phyloP scores from a whole-genome alignment of 2,888 invertebrate species.

The Orthosia cruda region DNA sequence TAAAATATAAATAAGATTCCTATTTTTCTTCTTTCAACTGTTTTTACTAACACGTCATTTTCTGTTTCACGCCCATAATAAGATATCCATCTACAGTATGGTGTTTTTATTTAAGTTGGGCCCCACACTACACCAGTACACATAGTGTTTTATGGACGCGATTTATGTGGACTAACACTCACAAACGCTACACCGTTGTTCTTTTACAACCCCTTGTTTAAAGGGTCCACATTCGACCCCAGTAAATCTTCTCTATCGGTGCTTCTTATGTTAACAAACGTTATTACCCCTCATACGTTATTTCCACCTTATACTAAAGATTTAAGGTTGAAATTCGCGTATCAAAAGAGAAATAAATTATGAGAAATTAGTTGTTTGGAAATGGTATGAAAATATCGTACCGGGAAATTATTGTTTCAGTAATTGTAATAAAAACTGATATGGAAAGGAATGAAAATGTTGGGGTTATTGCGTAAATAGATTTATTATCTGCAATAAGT shows the following conservation, averaged over 20 bases:
- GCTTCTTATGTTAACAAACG: conserved; percentile 76
- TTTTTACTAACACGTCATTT: background rate
- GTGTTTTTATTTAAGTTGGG: conserved; percentile 44
- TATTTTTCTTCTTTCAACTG: background rate
- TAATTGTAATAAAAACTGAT: conserved; percentile 49
- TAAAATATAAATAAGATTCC: background rate
- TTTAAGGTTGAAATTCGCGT: conserved; percentile 56
- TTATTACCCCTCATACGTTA: conserved; percentile 63
- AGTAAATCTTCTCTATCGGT: conserved; percentile 80
- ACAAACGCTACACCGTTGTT: conserved; percentile 58
- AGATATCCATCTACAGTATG: conserved; percentile 14
- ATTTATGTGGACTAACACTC: conserved; percentile 60
- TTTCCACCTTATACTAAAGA: conserved; percentile 55
- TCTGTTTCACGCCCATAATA: conserved; percentile 10
- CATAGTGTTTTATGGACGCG: conserved; percentile 62
- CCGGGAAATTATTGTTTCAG: conserved; percentile 48
- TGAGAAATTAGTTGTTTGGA: conserved; percentile 63
- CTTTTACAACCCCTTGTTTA: conserved; percentile 76
- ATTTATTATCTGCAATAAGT: conserved; percentile 23
- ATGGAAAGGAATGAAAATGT: conserved; percentile 39
- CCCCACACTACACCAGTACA: conserved; percentile 32
- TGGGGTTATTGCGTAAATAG: conserved; percentile 22
- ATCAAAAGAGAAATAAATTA: conserved; percentile 57
- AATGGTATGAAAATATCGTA: conserved; percentile 62
- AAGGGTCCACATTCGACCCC: conserved; percentile 74